Evolutionary conservation across 2,888 invertebrate genomes (phyloP).

Genomic region (Sphaeridia pumilis): DNA sequence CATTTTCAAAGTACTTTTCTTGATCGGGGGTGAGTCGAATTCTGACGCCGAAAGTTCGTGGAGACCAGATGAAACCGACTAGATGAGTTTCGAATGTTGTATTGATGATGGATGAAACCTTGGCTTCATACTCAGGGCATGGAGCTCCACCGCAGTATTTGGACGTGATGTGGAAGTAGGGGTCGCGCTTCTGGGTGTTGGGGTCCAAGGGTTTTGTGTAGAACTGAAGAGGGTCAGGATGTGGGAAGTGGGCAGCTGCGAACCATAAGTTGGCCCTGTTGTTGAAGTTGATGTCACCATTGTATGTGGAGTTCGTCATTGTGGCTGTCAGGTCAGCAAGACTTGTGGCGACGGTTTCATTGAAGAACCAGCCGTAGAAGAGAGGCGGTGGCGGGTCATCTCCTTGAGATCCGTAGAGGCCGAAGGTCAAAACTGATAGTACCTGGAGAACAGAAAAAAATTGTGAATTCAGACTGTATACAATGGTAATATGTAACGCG

Average conservation of each 20-base stretch:
- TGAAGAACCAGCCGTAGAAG: constrained; percentile 31
- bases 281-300: not conserved
- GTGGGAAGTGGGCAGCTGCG: not conserved
- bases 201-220: constrained; percentile 25
- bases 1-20: constrained; percentile 15
- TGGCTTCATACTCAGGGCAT: constrained; percentile 12
- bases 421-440: no score
- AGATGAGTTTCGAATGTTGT: constrained; percentile 18
- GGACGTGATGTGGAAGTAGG: constrained; percentile 26
- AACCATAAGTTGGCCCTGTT: not conserved
- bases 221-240: constrained; percentile 17
- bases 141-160: constrained; percentile 23
- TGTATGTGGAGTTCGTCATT: constrained; percentile 15
- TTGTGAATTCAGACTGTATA: no score
- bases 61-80: constrained; percentile 26
- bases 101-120: constrained; percentile 15
- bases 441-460: no score
- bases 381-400: no score
- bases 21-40: constrained; percentile 21
- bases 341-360: constrained; percentile 18
- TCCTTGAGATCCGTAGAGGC: no score
- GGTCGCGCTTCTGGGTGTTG: constrained; percentile 11
- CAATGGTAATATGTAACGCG: no score
- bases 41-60: constrained; percentile 21
- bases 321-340: constrained; percentile 18